Base-by-base conservation (phyloP, 2,113 vertebrate genomes). In the Rynchops niger region DNA sequence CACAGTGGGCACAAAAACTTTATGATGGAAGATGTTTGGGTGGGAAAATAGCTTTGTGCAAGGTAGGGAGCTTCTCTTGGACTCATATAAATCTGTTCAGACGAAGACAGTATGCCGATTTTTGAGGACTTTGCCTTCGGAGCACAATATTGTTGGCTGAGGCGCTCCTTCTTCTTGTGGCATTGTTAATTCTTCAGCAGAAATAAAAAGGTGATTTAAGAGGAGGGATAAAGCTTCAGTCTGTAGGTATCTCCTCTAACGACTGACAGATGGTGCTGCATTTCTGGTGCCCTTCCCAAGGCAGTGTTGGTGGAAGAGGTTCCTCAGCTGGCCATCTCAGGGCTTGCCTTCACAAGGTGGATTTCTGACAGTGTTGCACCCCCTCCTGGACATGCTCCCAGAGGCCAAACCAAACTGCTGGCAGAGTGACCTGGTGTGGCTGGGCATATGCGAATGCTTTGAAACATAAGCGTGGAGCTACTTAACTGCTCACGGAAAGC, bases 321-420 rank as follows among this genome's bases (percentile, higher is more conserved):
- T 13, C 7, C 27, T 50, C 40, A 5, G 4, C 43, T 38, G 3
- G 0, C 2, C 1, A 1, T 11, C 36, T 52, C 1, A 2, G 42
- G 27, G 10, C 34, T 76, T 76, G 43, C 7, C 25, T 18, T 23
- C 30, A 3, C 11, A 7, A 2, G 15, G 26, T 22, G 56, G 14
- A 7, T 82, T 81, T 84, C 55, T 23, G 23, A 27, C 3, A 3
- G 15, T 78, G 55, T 49, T 59, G 25, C 43, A 45, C 13, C 47
- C 40, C 4, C 42, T 87, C 17, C 26, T 80, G 77, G 25, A 71
- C 59, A 8, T 18, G 13, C 27, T 61, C 36, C 32, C 58, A 53
- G 38, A 26, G 32, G 26, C 18, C 36, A n/a, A 36, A 34, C 11
- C 69, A 40, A 50, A 14, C 15, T 1, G 4, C 9, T 30, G 61